phyloP scores from a whole-genome alignment of 2,113 vertebrate species.

The Verasper variegatus region DNA sequence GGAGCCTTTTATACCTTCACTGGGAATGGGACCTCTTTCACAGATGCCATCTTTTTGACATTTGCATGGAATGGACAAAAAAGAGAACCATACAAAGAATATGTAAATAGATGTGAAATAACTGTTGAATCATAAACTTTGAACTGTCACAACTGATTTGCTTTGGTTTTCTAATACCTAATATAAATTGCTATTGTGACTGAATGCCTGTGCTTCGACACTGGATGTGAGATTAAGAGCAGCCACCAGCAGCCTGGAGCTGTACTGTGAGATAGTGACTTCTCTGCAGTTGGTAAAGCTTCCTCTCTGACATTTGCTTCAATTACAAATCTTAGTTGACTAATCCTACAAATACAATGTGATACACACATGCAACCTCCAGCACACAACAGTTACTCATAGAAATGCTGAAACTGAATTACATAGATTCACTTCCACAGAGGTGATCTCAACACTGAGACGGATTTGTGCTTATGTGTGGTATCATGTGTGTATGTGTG shows the following conservation, averaged over 20 bases:
- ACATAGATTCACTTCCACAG: constrained; percentile 46
- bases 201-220: too few relatives aligned
- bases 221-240: too few relatives aligned
- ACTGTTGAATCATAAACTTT: neutral
- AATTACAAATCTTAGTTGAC: constrained; percentile 51
- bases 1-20: too few relatives aligned
- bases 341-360: constrained; percentile 49
- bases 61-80: neutral
- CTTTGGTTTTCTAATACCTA: too few relatives aligned
- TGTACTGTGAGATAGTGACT: constrained; percentile 38
- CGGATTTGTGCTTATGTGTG: neutral
- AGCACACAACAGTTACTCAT: too few relatives aligned
- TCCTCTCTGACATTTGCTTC: constrained; percentile 50
- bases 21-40: neutral
- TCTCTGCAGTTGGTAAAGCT: constrained; percentile 33
- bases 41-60: neutral
- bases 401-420: neutral
- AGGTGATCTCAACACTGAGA: constrained; percentile 26
- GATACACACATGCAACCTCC: neutral
- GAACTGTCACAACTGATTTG: too few relatives aligned
- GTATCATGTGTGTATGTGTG: constrained; percentile 4
- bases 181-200: too few relatives aligned
- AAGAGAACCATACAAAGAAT: neutral
- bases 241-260: constrained; percentile 2
- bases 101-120: neutral